A percentile compares a stretch with the other conserved stretches of the same genome.
These are phyloP conservation scores for Aurelia sp. DNA, from an alignment of 30 jellyfish, hydroid and myxozoan species.

Conservation along the genomic window DNA sequence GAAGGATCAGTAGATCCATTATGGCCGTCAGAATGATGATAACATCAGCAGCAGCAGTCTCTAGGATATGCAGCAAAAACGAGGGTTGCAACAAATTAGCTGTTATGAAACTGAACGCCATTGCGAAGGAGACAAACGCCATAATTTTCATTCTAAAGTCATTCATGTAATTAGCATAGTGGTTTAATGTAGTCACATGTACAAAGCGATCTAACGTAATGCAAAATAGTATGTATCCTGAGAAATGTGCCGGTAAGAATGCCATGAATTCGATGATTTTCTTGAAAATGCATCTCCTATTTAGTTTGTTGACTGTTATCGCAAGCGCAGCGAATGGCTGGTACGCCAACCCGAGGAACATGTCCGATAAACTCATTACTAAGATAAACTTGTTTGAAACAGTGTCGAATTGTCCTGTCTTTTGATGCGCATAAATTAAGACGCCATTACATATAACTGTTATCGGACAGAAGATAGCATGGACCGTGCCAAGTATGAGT, in stretches of 20 bases:
- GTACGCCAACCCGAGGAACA: constrained; percentile 1
- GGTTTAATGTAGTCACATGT: constrained; percentile 2
- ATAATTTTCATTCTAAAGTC: background rate
- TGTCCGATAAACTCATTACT: constrained; percentile 14
- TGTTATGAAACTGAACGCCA: constrained; percentile 7
- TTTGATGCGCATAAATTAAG: constrained; percentile 7
- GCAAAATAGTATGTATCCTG: constrained; percentile 35
- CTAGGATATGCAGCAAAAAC: background rate
- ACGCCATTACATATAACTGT: background rate
- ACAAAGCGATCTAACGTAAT: constrained; percentile 31
- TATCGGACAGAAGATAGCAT: too few species aligned
- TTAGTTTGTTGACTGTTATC: background rate
- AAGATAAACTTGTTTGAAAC: constrained; percentile 27
- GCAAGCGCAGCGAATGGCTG: constrained; percentile 17
- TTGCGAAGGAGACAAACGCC: background rate
- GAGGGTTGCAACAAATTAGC: background rate
- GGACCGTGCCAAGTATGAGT: too few species aligned
- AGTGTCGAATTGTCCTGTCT: constrained; percentile 30
- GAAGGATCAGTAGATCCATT: too few species aligned
- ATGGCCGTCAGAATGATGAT: too few species aligned
- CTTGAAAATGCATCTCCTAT: constrained; percentile 2
- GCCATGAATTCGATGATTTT: constrained; percentile 6
- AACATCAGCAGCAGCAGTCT: too few species aligned
- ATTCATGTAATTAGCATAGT: constrained; percentile 9
- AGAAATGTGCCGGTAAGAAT: constrained; percentile 2